phyloP scores from a whole-genome alignment of 2,888 invertebrate genomes.

The Synergus japonicus region DNA sequence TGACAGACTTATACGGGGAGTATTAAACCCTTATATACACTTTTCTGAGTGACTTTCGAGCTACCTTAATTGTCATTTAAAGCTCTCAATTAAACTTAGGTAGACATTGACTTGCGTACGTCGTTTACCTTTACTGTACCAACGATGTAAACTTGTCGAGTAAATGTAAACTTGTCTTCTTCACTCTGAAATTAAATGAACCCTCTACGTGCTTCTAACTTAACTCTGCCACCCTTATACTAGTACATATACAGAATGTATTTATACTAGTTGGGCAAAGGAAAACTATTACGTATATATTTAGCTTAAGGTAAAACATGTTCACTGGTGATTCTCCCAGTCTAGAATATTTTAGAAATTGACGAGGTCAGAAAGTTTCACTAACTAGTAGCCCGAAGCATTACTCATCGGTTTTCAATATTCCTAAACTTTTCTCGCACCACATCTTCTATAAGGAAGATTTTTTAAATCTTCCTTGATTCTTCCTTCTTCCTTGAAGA shows the following conservation, averaged over 20 bases:
- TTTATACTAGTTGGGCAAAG: conserved; percentile 13
- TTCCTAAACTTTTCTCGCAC: too few species aligned
- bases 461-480: too few species aligned
- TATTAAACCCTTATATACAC: conserved; percentile 16
- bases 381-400: too few species aligned
- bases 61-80: conserved; percentile 1
- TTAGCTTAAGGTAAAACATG: background rate
- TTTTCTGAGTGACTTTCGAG: conserved; percentile 39
- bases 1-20: background rate
- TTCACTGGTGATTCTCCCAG: background rate
- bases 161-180: conserved; percentile 22
- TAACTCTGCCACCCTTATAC: conserved; percentile 1
- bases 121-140: conserved; percentile 21
- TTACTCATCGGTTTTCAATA: too few species aligned
- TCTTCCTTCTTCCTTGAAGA: too few species aligned
- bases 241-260: conserved; percentile 1
- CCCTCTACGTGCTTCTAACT: conserved; percentile 13
- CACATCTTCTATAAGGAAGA: too few species aligned
- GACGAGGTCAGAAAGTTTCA: background rate
- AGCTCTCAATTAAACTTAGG: conserved; percentile 11
- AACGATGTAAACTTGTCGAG: conserved; percentile 25
- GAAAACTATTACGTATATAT: conserved; percentile 23
- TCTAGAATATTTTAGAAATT: background rate
- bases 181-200: conserved; percentile 33
- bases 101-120: conserved; percentile 5